phyloP scores from a whole-genome alignment of 2,797 vertebrate genomes.

The Rhabdophis nuchalis region DNA sequence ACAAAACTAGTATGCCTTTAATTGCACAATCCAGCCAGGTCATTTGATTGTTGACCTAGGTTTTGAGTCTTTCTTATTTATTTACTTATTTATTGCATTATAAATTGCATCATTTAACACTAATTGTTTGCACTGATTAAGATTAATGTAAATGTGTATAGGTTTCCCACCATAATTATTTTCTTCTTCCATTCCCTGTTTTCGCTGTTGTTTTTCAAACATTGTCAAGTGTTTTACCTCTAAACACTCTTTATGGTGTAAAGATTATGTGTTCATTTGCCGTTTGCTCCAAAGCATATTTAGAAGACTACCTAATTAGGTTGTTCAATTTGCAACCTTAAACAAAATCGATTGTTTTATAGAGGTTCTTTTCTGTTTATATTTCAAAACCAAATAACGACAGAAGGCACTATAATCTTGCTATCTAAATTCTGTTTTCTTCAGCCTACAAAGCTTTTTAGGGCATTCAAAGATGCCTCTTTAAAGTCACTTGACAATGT shows the following conservation, averaged over 20 bases:
- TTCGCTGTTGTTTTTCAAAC: background rate
- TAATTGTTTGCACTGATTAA: background rate
- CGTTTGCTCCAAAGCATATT: slow-evolving; percentile 10
- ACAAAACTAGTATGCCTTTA: background rate
- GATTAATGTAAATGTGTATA: slow-evolving; percentile 30
- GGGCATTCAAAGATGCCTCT: slow-evolving; percentile 12
- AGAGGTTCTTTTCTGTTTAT: slow-evolving; percentile 6
- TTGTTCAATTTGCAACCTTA: background rate
- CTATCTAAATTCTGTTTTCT: slow-evolving; percentile 6
- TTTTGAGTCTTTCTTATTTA: background rate
- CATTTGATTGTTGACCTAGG: background rate
- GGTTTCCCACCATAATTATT: slow-evolving; percentile 14
- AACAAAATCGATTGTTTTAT: slow-evolving; percentile 10
- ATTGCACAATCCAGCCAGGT: background rate
- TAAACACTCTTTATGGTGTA: background rate
- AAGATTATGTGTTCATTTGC: background rate
- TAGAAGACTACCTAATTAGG: background rate
- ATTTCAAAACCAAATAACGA: slow-evolving; percentile 23
- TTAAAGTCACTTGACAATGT: slow-evolving; percentile 23
- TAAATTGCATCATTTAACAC: slow-evolving; percentile 25
- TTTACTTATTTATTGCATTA: slow-evolving; percentile 17
- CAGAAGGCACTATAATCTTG: background rate
- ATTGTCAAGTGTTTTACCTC: background rate
- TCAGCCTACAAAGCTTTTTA: background rate
- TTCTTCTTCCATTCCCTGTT: slow-evolving; percentile 27